A percentile compares a stretch with the other conserved stretches of the same genome.
Conservation (phyloP, 2,888 invertebrate species). For the Lasioglossum figueresi region DNA sequence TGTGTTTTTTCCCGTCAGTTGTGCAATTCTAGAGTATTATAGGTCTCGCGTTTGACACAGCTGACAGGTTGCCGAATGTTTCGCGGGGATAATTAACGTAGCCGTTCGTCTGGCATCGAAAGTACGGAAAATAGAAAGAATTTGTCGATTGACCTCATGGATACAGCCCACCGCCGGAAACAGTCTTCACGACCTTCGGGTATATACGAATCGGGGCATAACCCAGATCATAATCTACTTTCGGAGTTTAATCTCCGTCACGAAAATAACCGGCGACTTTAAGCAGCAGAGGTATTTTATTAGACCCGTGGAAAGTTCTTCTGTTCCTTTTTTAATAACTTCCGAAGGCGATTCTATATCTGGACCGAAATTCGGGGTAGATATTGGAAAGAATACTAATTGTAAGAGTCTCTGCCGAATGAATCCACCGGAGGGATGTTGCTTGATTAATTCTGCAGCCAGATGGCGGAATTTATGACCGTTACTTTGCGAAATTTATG, state of each 20-base stretch:
- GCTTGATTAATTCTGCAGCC: conserved; percentile 8
- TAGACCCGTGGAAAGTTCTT: conserved; percentile 14
- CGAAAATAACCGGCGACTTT: conserved; percentile 29
- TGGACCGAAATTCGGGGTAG: background rate
- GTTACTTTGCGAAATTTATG: background rate
- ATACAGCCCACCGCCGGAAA: conserved; percentile 37
- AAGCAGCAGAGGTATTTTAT: background rate
- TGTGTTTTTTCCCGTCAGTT: background rate
- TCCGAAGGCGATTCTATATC: conserved; percentile 1
- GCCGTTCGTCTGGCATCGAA: conserved; percentile 36
- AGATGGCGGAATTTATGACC: background rate
- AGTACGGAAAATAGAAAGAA: conserved; percentile 44
- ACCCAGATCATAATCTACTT: conserved; percentile 18
- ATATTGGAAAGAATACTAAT: background rate
- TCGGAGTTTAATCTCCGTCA: background rate
- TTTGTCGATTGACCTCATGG: conserved; percentile 38
- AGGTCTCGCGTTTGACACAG: background rate
- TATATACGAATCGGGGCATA: conserved; percentile 29
- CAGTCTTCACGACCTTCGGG: conserved; percentile 12
- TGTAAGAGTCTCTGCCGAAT: background rate
- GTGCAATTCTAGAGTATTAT: background rate
- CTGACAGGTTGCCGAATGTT: background rate
- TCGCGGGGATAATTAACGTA: background rate
- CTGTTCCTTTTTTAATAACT: conserved; percentile 4
- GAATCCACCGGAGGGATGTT: background rate